Conservation (phyloP, 2,888 invertebrate genomes). For the Drosophila greeni region DNA sequence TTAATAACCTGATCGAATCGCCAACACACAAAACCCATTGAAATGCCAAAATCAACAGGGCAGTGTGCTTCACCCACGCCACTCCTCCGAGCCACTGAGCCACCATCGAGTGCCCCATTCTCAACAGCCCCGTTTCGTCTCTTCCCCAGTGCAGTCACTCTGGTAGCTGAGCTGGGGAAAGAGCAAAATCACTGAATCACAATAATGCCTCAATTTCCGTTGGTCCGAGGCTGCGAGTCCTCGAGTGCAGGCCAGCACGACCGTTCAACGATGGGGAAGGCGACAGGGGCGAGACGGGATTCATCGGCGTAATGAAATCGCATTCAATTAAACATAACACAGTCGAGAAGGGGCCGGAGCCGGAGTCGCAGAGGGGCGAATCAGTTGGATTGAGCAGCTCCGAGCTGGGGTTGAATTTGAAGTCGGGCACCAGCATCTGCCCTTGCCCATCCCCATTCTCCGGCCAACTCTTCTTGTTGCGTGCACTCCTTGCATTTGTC, state of each 20-base stretch:
- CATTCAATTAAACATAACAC: conserved; percentile 72
- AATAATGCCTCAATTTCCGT: conserved; percentile 75
- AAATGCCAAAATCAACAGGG: conserved; percentile 74
- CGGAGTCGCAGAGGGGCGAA: conserved; percentile 15
- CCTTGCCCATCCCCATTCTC: not conserved
- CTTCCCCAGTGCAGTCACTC: conserved; percentile 6
- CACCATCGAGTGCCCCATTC: conserved; percentile 5
- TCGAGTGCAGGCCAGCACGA: conserved; percentile 24
- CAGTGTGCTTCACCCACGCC: conserved; percentile 31
- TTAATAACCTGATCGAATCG: conserved; percentile 74
- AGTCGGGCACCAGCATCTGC: conserved; percentile 2
- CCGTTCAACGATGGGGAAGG: conserved; percentile 40
- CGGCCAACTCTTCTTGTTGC: conserved; percentile 23
- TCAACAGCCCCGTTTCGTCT: not conserved
- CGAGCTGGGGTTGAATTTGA: conserved; percentile 43
- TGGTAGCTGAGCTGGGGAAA: conserved; percentile 41
- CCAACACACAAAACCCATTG: conserved; percentile 70
- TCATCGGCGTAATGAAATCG: conserved; percentile 67
- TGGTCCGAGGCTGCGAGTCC: conserved; percentile 44
- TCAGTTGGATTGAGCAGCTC: conserved; percentile 40
- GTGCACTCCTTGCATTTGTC: conserved; percentile 45
- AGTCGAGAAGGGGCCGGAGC: conserved; percentile 5
- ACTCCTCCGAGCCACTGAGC: conserved; percentile 2
- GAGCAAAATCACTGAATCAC: conserved; percentile 71
- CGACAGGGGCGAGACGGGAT: conserved; percentile 6